Evolutionary conservation across 1,140 invertebrate genomes (phyloP), one percentile per base, ranked within the genome.

Genomic region (Lordiphosa collinella): DNA sequence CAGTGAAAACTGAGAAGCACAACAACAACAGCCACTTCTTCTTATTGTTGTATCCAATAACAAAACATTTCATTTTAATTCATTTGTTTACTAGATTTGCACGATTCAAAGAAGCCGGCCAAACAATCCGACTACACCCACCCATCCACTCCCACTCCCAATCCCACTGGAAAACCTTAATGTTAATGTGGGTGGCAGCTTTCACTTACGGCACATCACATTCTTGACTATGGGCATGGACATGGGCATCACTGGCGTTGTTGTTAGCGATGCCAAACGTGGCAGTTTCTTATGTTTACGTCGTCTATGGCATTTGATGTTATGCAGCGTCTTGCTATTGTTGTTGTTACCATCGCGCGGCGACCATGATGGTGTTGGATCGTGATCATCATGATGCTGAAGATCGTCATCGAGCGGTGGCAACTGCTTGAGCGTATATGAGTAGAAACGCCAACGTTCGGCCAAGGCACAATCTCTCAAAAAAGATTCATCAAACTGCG

Each of bases 401-500:
- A 32, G 48, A 2, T 41, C 31, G 10, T 48, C 54, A 9, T 50
- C 22, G 22, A 31, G 48, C 11, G 53, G 48, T 10, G 53, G 41
- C 13, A 51, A 47, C 37, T 76, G 80, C 41, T 78, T 64, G 31
- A 87, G 59, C 36, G 75, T 85, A 60, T 87, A 87, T 54, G 85
- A 87, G 36, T 80, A 76, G 53, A 80, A 69, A 63, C 49, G 70
- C 60, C 75, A 85, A 46, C 78, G 67, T 41, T 87, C 85, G 18
- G 79, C 75, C 11, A 78, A 57, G 55, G 75, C 80, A 50, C 79
- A 87, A 48, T 87, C 79, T 51, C 62, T 86, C 44, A 87, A 62
- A 54, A 87, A 87, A 76, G 85, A 74, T 64, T 87, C 85, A 78
- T 87, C 85, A 67, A 87, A 87, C 63, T 87, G 71, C 55, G 85